phyloP scores from a whole-genome alignment of 2,888 invertebrate genomes.

The Leucophenga maculata region DNA sequence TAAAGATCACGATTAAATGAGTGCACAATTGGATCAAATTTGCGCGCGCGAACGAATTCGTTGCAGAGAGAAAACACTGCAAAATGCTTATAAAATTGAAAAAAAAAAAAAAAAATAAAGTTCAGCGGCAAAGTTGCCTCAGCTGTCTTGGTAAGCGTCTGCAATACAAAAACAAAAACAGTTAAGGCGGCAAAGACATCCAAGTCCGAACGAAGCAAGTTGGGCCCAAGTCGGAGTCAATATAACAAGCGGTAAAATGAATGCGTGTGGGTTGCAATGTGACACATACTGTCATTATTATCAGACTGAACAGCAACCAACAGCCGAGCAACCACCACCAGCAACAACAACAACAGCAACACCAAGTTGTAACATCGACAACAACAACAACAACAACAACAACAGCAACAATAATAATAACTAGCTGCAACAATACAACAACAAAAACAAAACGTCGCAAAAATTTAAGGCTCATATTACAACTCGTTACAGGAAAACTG shows the following conservation, averaged over 20 bases:
- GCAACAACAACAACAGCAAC: conserved; percentile 32
- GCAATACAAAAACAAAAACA: conserved; percentile 30
- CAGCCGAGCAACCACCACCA: conserved; percentile 29
- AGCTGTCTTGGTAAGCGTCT: not conserved
- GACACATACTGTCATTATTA: conserved; percentile 70
- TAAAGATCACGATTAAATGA: conserved; percentile 69
- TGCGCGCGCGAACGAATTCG: conserved; percentile 47
- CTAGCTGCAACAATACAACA: conserved; percentile 12
- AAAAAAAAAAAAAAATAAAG: no score
- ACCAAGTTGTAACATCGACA: conserved; percentile 36
- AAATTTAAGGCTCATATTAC: conserved; percentile 53
- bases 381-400: conserved; percentile 28
- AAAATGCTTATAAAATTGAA: conserved; percentile 48
- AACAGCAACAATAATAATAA: conserved; percentile 28
- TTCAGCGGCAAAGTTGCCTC: not conserved
- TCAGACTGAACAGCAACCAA: conserved; percentile 55
- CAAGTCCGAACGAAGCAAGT: not conserved
- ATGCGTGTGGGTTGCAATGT: conserved; percentile 69
- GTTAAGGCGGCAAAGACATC: not conserved
- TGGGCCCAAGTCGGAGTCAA: not conserved
- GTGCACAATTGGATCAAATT: conserved; percentile 68
- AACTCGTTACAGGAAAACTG: conserved; percentile 60
- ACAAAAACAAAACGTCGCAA: conserved; percentile 15
- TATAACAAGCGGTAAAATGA: conserved; percentile 51
- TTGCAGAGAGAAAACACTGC: conserved; percentile 42